Base-by-base conservation (phyloP, 2,888 invertebrate species). In the Liodrosophila aerea region DNA sequence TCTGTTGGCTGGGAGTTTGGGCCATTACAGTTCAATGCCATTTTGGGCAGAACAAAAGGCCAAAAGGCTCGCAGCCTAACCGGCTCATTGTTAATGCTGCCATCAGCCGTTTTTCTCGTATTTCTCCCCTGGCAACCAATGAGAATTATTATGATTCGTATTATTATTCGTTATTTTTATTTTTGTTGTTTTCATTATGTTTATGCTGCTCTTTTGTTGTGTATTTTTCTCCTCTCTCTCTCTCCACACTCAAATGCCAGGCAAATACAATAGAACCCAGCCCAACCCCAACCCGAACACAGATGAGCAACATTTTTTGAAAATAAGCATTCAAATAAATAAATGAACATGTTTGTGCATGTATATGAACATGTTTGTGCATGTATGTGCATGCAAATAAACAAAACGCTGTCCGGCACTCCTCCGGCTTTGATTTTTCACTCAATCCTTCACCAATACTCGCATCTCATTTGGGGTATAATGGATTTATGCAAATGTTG, bases 21-120 rank as follows among this genome's bases (percentile, higher is more conserved):
- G 57, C 54, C 75, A 77, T 64, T 71, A 73, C 76, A 64, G 78
- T 82, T 78, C 82, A 78, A 82, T 82, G 78, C 78, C 82, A 82
- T 60, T 68, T 52, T 34, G 51, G 54, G 43, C 52, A 47, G 47
- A 49, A 52, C 56, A 64, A 53, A 50, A 44, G 39, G 43, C 47
- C 40, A 7, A 40, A 44, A n/a, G 43, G 22, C 31, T 45, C 34
- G 46, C n/a, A 40, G 58, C 39, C 47, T 31, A 52, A 52, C 47
- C 56, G 52, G 64, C 77, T 72, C 75, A 81, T 81, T 76, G 81
- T 76, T 57, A 64, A 72, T 76, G 71, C 75, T 37, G 67, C 51
- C 49, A 60, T 49, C 73, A 56, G 50, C 53, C 73, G 56, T 61
- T 44, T 61, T 57, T 9, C 61, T 22, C 22, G 22, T 22, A 4